phyloP scores from a whole-genome alignment of 2,888 invertebrate species.

The Tetranychus truncatus region DNA sequence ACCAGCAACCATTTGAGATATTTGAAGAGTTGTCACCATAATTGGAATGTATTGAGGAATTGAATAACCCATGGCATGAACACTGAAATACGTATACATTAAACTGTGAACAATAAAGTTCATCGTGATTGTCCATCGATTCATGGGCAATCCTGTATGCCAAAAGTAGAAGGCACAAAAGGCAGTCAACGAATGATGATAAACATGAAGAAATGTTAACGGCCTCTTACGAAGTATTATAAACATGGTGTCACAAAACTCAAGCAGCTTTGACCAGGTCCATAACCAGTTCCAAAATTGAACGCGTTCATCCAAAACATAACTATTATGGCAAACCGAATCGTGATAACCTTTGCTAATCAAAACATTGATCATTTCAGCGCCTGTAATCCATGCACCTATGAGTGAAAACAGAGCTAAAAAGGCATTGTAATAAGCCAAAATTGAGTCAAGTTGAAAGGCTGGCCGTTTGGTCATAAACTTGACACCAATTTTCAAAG shows the following conservation, averaged over 20 bases:
- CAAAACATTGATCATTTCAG: conserved; percentile 73
- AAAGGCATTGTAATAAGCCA: conserved; percentile 77
- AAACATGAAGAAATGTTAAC: conserved; percentile 85
- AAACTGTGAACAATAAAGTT: conserved; percentile 76
- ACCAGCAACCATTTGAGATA: conserved; percentile 82
- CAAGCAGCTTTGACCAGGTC: conserved; percentile 84
- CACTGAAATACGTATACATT: conserved; percentile 78
- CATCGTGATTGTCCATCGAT: conserved; percentile 80
- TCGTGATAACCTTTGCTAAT: conserved; percentile 77
- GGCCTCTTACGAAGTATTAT: conserved; percentile 72
- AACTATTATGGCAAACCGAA: conserved; percentile 83
- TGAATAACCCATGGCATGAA: conserved; percentile 63
- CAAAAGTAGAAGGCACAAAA: conserved; percentile 53
- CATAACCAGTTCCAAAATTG: conserved; percentile 97
- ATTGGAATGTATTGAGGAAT: conserved; percentile 60
- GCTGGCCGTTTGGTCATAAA: conserved; percentile 62
- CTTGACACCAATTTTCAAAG: no score
- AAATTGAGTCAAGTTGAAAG: conserved; percentile 64
- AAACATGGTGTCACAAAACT: conserved; percentile 86
- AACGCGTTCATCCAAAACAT: conserved; percentile 73
- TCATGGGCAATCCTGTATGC: conserved; percentile 31
- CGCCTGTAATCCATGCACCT: conserved; percentile 63
- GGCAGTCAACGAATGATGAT: conserved; percentile 84
- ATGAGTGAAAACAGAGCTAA: conserved; percentile 86
- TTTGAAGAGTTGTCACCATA: conserved; percentile 74